Conservation (phyloP, 2,113 vertebrate genomes). For the Myotis brandtii region DNA sequence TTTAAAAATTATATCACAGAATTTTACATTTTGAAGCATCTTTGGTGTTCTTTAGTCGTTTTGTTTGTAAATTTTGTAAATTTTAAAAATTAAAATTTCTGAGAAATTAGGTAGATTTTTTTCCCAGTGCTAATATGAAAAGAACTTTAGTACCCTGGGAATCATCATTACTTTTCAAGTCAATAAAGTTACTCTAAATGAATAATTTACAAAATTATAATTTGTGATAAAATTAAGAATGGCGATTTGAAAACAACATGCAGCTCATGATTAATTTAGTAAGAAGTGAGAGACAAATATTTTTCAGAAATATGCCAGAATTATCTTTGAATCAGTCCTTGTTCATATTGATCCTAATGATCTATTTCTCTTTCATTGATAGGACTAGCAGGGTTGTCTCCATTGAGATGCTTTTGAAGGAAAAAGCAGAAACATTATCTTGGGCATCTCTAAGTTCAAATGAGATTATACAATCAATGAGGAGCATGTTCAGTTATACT, state of each 20-base stretch:
- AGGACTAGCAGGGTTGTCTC: not conserved
- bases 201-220: not conserved
- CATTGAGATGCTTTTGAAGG: not conserved
- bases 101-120: not conserved
- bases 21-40: not conserved
- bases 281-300: not conserved
- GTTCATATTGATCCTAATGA: not conserved
- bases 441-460: not conserved
- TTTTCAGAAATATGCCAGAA: not conserved
- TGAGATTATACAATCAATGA: not conserved
- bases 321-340: not conserved
- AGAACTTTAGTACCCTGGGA: not conserved
- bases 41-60: not conserved
- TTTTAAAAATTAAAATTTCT: not conserved
- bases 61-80: not conserved
- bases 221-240: not conserved
- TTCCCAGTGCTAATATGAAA: not conserved
- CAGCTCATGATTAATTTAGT: constrained; percentile 31
- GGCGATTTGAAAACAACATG: not conserved
- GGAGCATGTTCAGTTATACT: not conserved
- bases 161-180: not conserved
- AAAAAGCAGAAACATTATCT: not conserved
- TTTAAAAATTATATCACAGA: not conserved
- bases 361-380: not conserved
- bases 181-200: not conserved